phyloP scores from a whole-genome alignment of 2,888 invertebrate species.

The Temnothorax ravouxi region DNA sequence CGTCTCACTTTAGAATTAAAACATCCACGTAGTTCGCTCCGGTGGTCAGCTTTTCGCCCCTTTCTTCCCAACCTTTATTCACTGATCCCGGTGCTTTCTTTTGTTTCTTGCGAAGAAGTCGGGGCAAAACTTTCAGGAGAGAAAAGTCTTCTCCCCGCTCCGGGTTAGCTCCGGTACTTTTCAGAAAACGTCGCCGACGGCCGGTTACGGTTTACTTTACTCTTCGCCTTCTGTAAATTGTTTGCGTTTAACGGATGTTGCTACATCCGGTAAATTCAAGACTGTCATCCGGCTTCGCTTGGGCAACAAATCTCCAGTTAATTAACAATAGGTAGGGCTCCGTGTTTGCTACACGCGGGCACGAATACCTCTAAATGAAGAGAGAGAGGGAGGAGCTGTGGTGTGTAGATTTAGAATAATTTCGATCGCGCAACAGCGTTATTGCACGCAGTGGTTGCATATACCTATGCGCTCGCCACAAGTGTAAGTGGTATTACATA shows the following conservation, averaged over 20 bases:
- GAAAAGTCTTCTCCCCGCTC: slow-evolving; percentile 10
- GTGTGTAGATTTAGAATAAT: slow-evolving; percentile 54
- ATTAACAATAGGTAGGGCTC: slow-evolving; percentile 57
- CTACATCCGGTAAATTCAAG: slow-evolving; percentile 48
- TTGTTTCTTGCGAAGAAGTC: slow-evolving; percentile 4
- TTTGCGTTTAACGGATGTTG: slow-evolving; percentile 47
- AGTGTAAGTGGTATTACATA: slow-evolving; percentile 30
- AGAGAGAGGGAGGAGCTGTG: not conserved
- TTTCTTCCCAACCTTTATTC: slow-evolving; percentile 25
- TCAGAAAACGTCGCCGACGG: slow-evolving; percentile 40
- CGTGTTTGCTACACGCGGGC: slow-evolving; percentile 25
- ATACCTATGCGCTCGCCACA: slow-evolving; percentile 17
- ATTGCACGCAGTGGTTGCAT: slow-evolving; percentile 39
- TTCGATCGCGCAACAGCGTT: slow-evolving; percentile 47
- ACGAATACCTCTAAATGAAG: slow-evolving; percentile 5
- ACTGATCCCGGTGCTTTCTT: slow-evolving; percentile 39
- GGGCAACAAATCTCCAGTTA: slow-evolving; percentile 55
- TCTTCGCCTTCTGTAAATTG: slow-evolving; percentile 44
- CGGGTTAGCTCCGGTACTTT: slow-evolving; percentile 27
- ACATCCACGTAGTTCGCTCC: slow-evolving; percentile 54
- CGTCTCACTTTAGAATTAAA: slow-evolving; percentile 67
- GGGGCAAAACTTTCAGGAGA: slow-evolving; percentile 25
- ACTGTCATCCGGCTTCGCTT: slow-evolving; percentile 47
- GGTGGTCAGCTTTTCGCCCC: slow-evolving; percentile 5
- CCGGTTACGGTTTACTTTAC: slow-evolving; percentile 45